Percentiles rank a stretch among this genome's conserved stretches.
phyloP scores from a whole-genome alignment of 2,888 invertebrate species.

The Caenorhabditis uteleia region DNA sequence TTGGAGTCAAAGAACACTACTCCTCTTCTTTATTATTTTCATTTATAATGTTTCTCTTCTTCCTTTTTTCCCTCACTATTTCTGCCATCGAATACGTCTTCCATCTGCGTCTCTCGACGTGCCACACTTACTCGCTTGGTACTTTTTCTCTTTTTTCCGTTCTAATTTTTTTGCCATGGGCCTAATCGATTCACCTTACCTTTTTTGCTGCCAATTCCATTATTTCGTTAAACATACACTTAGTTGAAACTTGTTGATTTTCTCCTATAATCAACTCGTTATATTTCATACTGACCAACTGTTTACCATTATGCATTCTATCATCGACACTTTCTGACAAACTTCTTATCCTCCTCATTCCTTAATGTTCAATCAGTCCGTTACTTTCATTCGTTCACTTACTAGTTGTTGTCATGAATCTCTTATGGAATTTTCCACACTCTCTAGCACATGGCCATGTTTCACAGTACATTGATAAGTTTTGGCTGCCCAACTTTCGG shows the following conservation, averaged over 20 bases:
- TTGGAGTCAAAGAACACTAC: too few species aligned
- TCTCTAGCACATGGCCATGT: slow-evolving; percentile 37
- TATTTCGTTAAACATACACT: slow-evolving; percentile 26
- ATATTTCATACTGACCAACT: neutral
- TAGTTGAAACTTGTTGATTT: neutral
- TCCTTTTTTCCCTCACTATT: neutral
- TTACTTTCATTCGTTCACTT: too few species aligned
- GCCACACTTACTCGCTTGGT: neutral
- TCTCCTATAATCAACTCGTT: neutral
- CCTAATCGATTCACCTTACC: slow-evolving; percentile 12
- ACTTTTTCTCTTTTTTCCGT: neutral
- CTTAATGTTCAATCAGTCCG: too few species aligned
- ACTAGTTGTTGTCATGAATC: slow-evolving; percentile 30
- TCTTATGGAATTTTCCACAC: slow-evolving; percentile 29
- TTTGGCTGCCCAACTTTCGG: slow-evolving; percentile 18
- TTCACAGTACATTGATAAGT: slow-evolving; percentile 17
- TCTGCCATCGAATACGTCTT: neutral
- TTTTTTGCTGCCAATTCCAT: slow-evolving; percentile 32
- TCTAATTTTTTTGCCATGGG: neutral
- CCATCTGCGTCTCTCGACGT: neutral
- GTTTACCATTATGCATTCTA: neutral
- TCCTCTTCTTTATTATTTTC: too few species aligned
- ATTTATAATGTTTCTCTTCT: too few species aligned
- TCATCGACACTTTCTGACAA: too few species aligned
- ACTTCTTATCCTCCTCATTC: too few species aligned